Conservation (phyloP, 2,888 invertebrate species). For the Amitus sp. region DNA sequence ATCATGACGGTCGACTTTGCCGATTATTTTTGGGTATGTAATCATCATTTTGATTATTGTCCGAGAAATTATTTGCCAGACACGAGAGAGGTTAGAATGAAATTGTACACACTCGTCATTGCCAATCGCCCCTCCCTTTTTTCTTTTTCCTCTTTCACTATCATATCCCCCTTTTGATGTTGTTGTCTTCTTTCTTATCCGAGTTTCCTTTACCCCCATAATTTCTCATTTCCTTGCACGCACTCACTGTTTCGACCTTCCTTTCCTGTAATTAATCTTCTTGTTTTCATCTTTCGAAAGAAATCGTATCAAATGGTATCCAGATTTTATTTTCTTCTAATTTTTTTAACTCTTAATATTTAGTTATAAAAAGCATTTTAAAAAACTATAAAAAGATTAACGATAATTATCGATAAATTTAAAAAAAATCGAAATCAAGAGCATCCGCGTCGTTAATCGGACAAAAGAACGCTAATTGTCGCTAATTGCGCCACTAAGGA, state of each 20-base stretch:
- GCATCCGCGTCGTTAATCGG: conserved; percentile 37
- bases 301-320: conserved; percentile 13
- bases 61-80: no score
- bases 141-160: background rate
- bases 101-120: conserved; percentile 3
- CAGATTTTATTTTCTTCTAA: no score
- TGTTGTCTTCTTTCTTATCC: conserved; percentile 10
- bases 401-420: no score
- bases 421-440: conserved; percentile 35
- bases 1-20: conserved; percentile 71
- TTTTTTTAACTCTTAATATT: no score
- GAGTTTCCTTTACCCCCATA: conserved; percentile 2
- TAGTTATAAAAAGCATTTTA: no score
- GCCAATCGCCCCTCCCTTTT: background rate
- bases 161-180: background rate
- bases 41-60: background rate
- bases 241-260: background rate
- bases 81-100: conserved; percentile 16
- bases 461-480: conserved; percentile 34
- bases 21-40: conserved; percentile 72
- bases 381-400: no score
- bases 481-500: conserved; percentile 25
- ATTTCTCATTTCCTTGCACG: conserved; percentile 11
- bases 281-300: conserved; percentile 9
- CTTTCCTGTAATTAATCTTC: background rate